Evolutionary conservation across 2,888 invertebrate species (phyloP).

Genomic region (Tortrix viridana): DNA sequence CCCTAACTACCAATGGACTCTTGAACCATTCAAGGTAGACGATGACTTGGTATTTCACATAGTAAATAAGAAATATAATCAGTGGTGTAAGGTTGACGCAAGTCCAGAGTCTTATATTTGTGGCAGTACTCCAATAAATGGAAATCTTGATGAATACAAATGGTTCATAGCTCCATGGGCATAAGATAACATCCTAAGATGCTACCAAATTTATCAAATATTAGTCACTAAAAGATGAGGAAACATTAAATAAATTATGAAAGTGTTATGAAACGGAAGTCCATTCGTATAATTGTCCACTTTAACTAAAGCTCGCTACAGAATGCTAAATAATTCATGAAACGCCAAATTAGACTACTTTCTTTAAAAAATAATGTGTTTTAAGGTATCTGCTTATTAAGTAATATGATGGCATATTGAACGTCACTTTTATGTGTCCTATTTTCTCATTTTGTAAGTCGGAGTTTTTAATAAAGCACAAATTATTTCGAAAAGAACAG

Average conservation of each 20-base stretch:
- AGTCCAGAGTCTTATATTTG: conserved; percentile 28
- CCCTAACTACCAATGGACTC: conserved; percentile 44
- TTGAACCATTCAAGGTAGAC: conserved; percentile 47
- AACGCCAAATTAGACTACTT: conserved; percentile 24
- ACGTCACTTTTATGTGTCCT: background rate
- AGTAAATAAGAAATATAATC: conserved; percentile 46
- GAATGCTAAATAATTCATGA: conserved; percentile 31
- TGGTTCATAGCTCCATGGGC: conserved; percentile 34
- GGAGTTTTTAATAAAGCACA: too few species aligned
- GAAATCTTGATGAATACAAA: conserved; percentile 16
- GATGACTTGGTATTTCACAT: conserved; percentile 48
- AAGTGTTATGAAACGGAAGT: conserved; percentile 23
- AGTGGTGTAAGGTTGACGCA: conserved; percentile 48
- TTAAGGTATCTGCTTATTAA: conserved; percentile 3
- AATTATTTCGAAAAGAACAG: too few species aligned
- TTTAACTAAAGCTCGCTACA: conserved; percentile 19
- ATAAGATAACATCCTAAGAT: background rate
- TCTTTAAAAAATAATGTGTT: conserved; percentile 19
- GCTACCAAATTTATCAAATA: too few species aligned
- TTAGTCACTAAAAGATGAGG: background rate
- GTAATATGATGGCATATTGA: conserved; percentile 3
- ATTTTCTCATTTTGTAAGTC: background rate
- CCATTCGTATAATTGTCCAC: conserved; percentile 24
- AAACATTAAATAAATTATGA: conserved; percentile 11
- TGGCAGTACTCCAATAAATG: conserved; percentile 6